Percentiles rank a stretch among this genome's conserved stretches.
These are phyloP conservation scores for Alectura lathami DNA, from an alignment of 2,113 vertebrate genomes.

Conservation along the genomic window DNA sequence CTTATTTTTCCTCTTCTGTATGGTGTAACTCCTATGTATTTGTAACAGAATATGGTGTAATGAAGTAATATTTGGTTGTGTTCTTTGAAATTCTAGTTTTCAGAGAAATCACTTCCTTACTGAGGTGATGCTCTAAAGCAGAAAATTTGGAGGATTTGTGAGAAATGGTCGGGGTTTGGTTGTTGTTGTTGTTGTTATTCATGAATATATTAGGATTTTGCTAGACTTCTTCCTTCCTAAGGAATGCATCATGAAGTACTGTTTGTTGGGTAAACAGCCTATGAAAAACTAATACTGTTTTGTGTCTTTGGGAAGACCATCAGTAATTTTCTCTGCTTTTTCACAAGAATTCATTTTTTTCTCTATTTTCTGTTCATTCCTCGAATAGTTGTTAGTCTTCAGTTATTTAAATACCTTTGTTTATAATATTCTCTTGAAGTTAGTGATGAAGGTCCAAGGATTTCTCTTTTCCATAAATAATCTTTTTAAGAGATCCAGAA, in stretches of 20 bases:
- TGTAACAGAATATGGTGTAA: neutral
- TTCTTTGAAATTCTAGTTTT: neutral
- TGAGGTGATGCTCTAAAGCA: neutral
- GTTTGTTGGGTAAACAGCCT: neutral
- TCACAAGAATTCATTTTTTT: neutral
- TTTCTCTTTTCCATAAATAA: neutral
- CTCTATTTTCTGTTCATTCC: neutral
- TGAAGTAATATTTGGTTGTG: neutral
- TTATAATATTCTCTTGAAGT: neutral
- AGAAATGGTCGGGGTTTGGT: fast-evolving
- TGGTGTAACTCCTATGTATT: neutral
- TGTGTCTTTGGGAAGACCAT: neutral
- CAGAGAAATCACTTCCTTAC: neutral
- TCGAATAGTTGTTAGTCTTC: neutral
- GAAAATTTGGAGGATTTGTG: neutral
- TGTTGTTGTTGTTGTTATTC: neutral
- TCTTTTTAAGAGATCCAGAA: neutral
- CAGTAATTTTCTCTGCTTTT: neutral
- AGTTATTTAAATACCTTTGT: neutral
- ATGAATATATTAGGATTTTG: neutral
- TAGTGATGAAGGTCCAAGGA: neutral
- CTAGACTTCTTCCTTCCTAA: neutral
- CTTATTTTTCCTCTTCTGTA: neutral
- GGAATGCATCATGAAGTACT: neutral
- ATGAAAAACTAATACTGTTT: neutral